Evolutionary conservation across 2,797 vertebrate genomes (phyloP).

Genomic region (Enteromius treurensis): DNA sequence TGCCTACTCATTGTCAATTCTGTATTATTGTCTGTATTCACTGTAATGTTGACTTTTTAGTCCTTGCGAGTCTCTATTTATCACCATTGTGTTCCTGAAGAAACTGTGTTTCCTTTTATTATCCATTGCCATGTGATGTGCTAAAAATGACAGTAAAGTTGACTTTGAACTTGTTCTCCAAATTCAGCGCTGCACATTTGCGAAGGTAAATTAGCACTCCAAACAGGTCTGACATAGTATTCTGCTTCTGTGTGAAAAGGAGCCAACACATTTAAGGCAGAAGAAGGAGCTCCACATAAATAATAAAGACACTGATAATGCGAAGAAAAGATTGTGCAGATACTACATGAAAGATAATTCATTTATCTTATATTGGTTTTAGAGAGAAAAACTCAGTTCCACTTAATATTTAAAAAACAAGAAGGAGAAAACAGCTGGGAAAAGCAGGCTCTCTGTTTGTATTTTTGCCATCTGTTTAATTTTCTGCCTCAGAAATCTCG

Average conservation of each 20-base stretch:
- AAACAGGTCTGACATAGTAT: background rate
- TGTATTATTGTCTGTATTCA: background rate
- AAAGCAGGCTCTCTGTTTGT: slow-evolving; percentile 40
- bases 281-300: background rate
- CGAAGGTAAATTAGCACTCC: background rate
- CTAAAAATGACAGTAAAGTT: background rate
- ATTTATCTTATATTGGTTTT: background rate
- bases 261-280: background rate
- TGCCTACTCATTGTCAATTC: background rate
- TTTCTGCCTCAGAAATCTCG: slow-evolving; percentile 48
- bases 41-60: background rate
- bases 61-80: background rate
- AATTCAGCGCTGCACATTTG: background rate
- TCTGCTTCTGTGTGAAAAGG: background rate
- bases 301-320: background rate
- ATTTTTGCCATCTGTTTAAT: slow-evolving; percentile 48
- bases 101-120: background rate
- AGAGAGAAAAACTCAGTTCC: background rate
- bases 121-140: background rate
- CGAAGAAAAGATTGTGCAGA: background rate
- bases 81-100: background rate
- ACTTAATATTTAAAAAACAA: slow-evolving; percentile 10
- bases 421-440: slow-evolving; percentile 44
- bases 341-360: background rate
- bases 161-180: background rate